These are phyloP conservation scores for Lophura nycthemera DNA, from an alignment of 2,113 vertebrate genomes.

Conservation along the genomic window DNA sequence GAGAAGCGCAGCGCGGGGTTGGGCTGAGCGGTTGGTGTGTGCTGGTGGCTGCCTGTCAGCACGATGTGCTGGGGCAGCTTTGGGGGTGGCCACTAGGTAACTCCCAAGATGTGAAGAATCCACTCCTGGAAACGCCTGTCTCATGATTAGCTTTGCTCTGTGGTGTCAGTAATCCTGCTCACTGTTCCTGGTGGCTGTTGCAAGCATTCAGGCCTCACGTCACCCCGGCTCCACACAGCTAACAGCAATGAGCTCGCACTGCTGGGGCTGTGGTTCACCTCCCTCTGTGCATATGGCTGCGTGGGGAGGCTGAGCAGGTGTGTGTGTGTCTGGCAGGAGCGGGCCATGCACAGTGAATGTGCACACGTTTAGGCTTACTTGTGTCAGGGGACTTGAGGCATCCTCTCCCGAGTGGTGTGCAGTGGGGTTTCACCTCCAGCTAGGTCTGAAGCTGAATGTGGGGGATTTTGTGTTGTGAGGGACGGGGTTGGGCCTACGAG, in stretches of 20 bases:
- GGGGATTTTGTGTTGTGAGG: not conserved
- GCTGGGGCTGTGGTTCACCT: not conserved
- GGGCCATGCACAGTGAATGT: not conserved
- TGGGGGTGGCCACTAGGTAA: not conserved
- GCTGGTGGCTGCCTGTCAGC: not conserved
- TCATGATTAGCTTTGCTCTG: not conserved
- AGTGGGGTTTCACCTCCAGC: not conserved
- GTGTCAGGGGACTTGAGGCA: not conserved
- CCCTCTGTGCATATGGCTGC: not conserved
- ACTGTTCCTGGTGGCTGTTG: no score
- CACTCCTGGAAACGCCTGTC: not conserved
- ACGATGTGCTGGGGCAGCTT: not conserved
- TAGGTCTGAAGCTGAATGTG: not conserved
- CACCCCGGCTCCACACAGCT: not conserved
- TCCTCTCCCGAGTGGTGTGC: not conserved
- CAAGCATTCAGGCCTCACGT: fast-evolving
- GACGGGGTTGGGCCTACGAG: not conserved
- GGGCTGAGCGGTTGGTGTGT: not conserved
- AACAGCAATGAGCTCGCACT: not conserved
- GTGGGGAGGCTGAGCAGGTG: not conserved
- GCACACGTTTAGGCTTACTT: not conserved
- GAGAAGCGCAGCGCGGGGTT: not conserved
- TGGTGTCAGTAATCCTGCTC: not conserved
- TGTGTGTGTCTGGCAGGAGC: not conserved
- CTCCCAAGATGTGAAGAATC: not conserved